Evolutionary conservation across 1,140 invertebrate genomes (phyloP).

Genomic region (Aculops lycopersici): DNA sequence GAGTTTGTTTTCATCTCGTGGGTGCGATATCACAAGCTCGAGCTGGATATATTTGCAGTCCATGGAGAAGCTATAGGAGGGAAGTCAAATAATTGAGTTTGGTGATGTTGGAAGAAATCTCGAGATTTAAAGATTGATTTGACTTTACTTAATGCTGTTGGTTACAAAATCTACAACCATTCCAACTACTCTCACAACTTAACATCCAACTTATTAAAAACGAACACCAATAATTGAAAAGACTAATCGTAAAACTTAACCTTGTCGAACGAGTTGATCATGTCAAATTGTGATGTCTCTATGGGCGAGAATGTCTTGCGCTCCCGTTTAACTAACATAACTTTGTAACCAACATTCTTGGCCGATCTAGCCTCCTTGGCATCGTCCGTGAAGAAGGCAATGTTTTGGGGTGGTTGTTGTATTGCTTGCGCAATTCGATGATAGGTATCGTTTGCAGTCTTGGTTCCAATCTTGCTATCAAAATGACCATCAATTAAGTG

Average conservation of each 20-base stretch:
- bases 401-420: neutral
- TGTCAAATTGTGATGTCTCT: neutral
- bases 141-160: no score
- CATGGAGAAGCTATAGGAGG: no score
- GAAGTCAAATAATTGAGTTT: no score
- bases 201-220: no score
- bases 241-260: neutral
- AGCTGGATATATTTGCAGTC: no score
- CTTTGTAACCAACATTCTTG: neutral
- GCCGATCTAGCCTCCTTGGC: neutral
- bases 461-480: neutral
- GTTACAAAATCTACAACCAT: no score
- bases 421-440: neutral
- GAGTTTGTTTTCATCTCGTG: no score
- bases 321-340: neutral
- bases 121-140: no score
- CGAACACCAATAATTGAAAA: no score
- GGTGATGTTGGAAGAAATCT: no score
- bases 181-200: no score
- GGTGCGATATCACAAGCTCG: no score
- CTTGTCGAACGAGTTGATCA: neutral
- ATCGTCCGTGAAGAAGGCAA: neutral
- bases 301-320: neutral
- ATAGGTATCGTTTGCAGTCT: neutral
- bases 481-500: constrained; percentile 1